Evolutionary conservation across 2,797 vertebrate species (phyloP).

Genomic region (Lerista edwardsae): DNA sequence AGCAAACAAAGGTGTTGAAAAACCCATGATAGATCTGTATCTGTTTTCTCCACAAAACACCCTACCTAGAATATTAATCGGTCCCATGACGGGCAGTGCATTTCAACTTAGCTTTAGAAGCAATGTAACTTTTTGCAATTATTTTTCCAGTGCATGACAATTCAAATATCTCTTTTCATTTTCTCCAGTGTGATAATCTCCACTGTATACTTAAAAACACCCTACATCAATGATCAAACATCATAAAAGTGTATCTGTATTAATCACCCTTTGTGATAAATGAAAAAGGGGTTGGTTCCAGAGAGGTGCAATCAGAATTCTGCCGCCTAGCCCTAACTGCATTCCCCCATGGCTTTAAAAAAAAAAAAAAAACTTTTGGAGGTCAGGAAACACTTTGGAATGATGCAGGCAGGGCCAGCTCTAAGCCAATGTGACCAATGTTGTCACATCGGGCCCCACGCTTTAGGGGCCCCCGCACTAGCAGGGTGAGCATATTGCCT

Average conservation of each 20-base stretch:
- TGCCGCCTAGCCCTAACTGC: too few species aligned
- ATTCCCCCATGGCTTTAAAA: too few species aligned
- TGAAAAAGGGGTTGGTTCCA: too few species aligned
- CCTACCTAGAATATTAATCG: conserved; percentile 7
- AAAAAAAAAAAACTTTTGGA: too few species aligned
- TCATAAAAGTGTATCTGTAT: background rate
- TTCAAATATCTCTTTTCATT: background rate
- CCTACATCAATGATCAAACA: background rate
- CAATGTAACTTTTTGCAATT: background rate
- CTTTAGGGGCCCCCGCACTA: too few species aligned
- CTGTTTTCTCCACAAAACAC: background rate
- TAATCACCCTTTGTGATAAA: background rate
- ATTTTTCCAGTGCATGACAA: background rate
- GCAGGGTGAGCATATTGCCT: too few species aligned
- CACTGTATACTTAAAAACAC: background rate
- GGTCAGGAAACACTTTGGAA: too few species aligned
- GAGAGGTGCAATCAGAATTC: too few species aligned
- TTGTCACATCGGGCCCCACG: too few species aligned
- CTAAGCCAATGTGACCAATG: too few species aligned
- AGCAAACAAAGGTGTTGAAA: conserved; percentile 23
- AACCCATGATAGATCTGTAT: conserved; percentile 16
- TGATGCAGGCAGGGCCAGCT: too few species aligned
- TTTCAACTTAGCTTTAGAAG: conserved; percentile 5
- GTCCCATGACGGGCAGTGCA: background rate
- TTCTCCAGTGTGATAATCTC: background rate